Base-by-base conservation (phyloP, 64 coral and sea anemone genomes). In the Stichodactyla helianthus region DNA sequence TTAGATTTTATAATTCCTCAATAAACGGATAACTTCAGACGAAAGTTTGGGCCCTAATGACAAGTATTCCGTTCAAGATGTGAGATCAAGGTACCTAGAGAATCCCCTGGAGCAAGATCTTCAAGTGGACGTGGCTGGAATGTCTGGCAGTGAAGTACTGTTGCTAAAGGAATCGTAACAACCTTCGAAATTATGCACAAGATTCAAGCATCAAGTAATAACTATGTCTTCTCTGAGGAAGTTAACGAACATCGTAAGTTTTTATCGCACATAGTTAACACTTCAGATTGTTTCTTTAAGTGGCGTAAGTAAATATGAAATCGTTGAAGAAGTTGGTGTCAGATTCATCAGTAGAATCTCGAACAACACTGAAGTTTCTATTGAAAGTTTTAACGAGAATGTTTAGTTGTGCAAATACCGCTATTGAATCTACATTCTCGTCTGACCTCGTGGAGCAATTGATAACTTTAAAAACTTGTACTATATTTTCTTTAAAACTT, bases 171-270 rank as follows among this genome's bases (percentile, higher is more conserved):
- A 74, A 65, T 65, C 62, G 19, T 65, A n/a, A 16, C 56, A 10
- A 23, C 1, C 55, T 60, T 82, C 79, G 62, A 65, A 65, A 84
- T 20, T 13, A 84, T 84, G 83, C 83, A 84, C 53, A 84, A 84
- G 25, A 84, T 84, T 27, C 83, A 84, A 63, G 54, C 54, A 22
- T 57, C 83, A 18, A 84, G 9, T 12, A 54, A 51, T 17, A 59
- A 20, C 53, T 84, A 84, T 60, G 19, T 84, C 55, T 84, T 84
- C 56, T 16, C 83, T 28, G 83, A 84, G 27, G 83, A 84, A 11
- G 27, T 44, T 55, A 63, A 84, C 55, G 59, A 84, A 5, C 44
- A 28, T 8, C 2, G 83, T 84, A 84, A 84, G 83, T 63, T 53
- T 14, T 82, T 5, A 14, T 74, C 8, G 12, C 68, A 74, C 68